Evolutionary conservation across 2,797 vertebrate genomes (phyloP).

Genomic region (Steatocranus sp.): DNA sequence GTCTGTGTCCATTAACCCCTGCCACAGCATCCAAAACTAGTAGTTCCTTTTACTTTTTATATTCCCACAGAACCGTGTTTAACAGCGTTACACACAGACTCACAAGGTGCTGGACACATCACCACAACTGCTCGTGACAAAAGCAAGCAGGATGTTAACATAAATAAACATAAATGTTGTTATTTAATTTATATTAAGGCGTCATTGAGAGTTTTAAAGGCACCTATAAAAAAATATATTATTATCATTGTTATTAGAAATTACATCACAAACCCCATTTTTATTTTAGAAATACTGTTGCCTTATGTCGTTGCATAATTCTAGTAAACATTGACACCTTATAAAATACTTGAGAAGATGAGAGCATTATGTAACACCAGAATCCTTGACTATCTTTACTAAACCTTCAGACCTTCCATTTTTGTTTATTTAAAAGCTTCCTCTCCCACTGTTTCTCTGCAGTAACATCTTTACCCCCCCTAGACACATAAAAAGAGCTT

Average conservation of each 20-base stretch:
- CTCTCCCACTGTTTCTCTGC: neutral
- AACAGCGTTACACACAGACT: neutral
- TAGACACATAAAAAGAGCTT: neutral
- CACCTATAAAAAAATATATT: neutral
- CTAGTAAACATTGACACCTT: neutral
- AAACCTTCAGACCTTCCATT: neutral
- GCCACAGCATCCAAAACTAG: neutral
- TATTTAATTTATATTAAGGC: neutral
- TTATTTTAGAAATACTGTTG: neutral
- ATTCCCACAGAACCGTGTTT: neutral
- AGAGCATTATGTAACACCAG: neutral
- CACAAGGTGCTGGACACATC: neutral
- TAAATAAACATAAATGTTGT: neutral
- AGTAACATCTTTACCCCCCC: neutral
- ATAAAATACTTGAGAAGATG: neutral
- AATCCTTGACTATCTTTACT: neutral
- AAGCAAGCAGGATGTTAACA: neutral
- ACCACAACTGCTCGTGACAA: neutral
- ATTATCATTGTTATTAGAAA: neutral
- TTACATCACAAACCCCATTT: neutral
- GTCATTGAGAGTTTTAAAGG: accelerated
- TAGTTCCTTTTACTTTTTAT: neutral
- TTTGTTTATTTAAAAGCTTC: neutral
- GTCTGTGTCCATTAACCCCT: neutral
- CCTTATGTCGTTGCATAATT: neutral